Percentiles rank a stretch among this genome's conserved stretches.
Evolutionary conservation across 2,888 invertebrate species (phyloP).

Genomic region (Apamea monoglypha): DNA sequence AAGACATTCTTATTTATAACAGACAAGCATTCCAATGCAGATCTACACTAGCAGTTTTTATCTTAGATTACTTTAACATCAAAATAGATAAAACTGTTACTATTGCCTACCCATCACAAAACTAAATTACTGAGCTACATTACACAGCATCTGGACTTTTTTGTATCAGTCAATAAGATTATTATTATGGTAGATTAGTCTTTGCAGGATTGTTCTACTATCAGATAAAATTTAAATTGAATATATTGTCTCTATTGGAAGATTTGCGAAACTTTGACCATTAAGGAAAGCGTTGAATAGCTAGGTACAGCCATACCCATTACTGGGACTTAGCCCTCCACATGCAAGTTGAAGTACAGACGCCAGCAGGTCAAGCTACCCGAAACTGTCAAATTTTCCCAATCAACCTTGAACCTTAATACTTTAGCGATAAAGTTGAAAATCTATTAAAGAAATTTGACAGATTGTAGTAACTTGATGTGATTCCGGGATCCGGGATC

Average conservation of each 20-base stretch:
- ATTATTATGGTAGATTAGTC: not conserved
- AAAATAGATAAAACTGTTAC: not conserved
- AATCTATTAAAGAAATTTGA: too few relatives aligned
- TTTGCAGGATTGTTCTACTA: not conserved
- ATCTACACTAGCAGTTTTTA: not conserved
- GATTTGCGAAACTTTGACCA: not conserved
- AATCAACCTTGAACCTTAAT: too few relatives aligned
- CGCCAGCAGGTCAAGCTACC: too few relatives aligned
- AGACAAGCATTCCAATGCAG: not conserved
- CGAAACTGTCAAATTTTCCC: too few relatives aligned
- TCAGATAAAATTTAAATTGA: not conserved
- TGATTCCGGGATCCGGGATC: too few relatives aligned
- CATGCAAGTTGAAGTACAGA: not conserved
- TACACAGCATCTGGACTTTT: not conserved
- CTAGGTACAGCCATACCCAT: not conserved
- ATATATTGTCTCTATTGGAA: not conserved
- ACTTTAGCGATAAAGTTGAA: too few relatives aligned
- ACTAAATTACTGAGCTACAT: not conserved
- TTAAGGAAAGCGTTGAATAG: not conserved
- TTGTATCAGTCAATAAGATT: not conserved
- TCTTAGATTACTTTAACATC: not conserved
- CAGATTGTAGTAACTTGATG: too few relatives aligned
- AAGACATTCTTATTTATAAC: not conserved
- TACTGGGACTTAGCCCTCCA: not conserved
- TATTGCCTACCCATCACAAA: too few relatives aligned